Conservation (phyloP, 37 sponge, comb jelly and placozoan species). For the Theonella swinhoei region DNA sequence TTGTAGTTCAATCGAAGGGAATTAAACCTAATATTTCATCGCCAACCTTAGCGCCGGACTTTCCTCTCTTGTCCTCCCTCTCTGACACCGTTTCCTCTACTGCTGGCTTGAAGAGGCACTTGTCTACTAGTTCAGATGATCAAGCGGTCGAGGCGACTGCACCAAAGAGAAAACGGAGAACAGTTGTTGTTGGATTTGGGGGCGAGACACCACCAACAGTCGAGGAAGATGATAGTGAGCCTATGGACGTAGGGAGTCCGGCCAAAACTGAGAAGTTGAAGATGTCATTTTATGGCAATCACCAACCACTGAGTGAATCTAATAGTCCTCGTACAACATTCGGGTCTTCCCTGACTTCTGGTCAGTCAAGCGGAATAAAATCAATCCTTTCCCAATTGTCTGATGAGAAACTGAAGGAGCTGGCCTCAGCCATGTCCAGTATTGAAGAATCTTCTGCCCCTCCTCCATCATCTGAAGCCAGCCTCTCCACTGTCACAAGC, state of each 20-base stretch:
- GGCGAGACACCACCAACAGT: slow-evolving; percentile 37
- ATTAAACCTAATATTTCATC: background rate
- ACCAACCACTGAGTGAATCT: background rate
- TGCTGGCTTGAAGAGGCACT: slow-evolving; percentile 21
- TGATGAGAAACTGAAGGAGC: slow-evolving; percentile 54
- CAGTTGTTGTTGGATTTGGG: slow-evolving; percentile 43
- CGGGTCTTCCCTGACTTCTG: background rate
- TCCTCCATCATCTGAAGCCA: background rate
- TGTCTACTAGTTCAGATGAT: background rate
- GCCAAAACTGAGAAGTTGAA: background rate
- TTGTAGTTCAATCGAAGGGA: slow-evolving; percentile 49
- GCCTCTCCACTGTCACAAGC: background rate
- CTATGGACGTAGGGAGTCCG: background rate
- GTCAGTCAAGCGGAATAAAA: slow-evolving; percentile 2
- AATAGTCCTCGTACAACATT: background rate
- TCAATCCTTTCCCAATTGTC: slow-evolving; percentile 51
- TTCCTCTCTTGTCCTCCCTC: background rate
- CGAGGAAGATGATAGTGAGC: background rate
- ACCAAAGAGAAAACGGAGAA: background rate
- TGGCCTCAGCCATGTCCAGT: slow-evolving; percentile 57
- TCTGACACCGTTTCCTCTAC: background rate
- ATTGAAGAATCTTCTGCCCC: background rate
- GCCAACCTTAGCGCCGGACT: background rate
- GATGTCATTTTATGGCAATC: slow-evolving; percentile 52
- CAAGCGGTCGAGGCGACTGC: no score